phyloP scores from a whole-genome alignment of 2,797 vertebrate species.

The Lagorchestes hirsutus region DNA sequence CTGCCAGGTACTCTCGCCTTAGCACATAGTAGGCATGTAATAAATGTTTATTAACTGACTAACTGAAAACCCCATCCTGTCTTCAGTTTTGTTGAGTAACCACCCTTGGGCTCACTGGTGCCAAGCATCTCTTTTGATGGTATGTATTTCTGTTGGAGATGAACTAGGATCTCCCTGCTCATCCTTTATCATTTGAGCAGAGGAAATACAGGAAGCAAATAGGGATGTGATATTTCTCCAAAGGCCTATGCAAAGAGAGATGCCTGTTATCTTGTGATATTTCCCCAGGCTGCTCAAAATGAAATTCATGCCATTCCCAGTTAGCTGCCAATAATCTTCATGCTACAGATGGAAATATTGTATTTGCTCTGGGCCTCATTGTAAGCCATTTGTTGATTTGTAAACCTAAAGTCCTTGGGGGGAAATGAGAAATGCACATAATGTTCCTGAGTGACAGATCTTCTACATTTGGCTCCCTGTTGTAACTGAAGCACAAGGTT shows the following conservation, averaged over 20 bases:
- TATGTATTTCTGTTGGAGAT: neutral
- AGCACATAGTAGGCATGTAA: neutral
- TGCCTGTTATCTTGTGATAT: conserved; percentile 72
- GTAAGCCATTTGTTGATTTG: conserved; percentile 55
- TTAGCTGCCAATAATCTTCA: conserved; percentile 50
- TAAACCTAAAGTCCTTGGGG: conserved; percentile 52
- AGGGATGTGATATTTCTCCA: neutral
- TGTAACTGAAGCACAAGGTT: conserved; percentile 23
- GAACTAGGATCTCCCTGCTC: neutral
- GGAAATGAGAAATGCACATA: conserved; percentile 41
- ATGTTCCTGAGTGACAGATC: conserved; percentile 35
- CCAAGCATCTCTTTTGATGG: neutral
- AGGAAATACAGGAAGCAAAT: conserved; percentile 26
- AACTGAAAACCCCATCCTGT: neutral
- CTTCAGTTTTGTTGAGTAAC: neutral
- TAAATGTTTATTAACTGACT: neutral
- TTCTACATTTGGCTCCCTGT: conserved; percentile 41
- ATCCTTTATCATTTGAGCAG: conserved; percentile 14
- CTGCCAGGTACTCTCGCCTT: neutral
- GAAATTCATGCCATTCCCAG: conserved; percentile 48
- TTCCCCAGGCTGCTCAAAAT: conserved; percentile 66
- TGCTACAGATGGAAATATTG: conserved; percentile 28
- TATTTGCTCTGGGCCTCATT: conserved; percentile 36
- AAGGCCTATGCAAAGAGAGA: conserved; percentile 57
- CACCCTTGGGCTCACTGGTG: neutral